These are phyloP conservation scores for Crypturellus tataupa DNA, from an alignment of 2,797 vertebrate species.

Conservation along the genomic window DNA sequence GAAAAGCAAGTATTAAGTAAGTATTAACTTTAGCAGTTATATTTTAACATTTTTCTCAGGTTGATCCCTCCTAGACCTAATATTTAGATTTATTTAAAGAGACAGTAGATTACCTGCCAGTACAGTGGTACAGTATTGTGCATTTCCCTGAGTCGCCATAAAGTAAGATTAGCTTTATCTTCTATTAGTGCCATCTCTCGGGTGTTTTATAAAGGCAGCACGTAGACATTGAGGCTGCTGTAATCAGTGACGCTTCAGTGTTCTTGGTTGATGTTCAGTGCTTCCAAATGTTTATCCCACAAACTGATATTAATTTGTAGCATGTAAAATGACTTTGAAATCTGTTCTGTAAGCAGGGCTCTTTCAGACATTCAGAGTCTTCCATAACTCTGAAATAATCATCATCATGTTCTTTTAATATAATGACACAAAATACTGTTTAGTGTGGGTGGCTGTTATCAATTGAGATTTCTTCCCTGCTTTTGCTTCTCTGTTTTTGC, in stretches of 20 bases:
- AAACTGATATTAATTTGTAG: not conserved
- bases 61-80: constrained; percentile 67
- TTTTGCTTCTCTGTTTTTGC: not conserved
- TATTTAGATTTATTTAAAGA: constrained; percentile 76
- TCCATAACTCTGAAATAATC: not conserved
- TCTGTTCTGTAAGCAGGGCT: not conserved
- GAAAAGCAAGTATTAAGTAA: constrained; percentile 75
- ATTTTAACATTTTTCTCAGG: constrained; percentile 73
- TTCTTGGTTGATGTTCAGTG: not conserved
- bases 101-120: constrained; percentile 65
- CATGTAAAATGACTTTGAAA: not conserved
- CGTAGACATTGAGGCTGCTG: accelerated
- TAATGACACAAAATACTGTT: not conserved
- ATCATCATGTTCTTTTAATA: not conserved
- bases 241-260: not conserved
- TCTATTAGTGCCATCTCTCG: not conserved
- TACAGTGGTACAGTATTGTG: constrained; percentile 32
- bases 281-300: not conserved
- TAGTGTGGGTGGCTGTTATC: not conserved
- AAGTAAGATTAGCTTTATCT: constrained; percentile 50
- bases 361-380: not conserved
- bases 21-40: constrained; percentile 66
- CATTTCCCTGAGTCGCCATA: not conserved
- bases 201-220: not conserved
- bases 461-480: not conserved